Percentiles rank a stretch among this genome's conserved stretches.
Conservation (phyloP, 2,888 invertebrate genomes). For the Tenthredo livida region DNA sequence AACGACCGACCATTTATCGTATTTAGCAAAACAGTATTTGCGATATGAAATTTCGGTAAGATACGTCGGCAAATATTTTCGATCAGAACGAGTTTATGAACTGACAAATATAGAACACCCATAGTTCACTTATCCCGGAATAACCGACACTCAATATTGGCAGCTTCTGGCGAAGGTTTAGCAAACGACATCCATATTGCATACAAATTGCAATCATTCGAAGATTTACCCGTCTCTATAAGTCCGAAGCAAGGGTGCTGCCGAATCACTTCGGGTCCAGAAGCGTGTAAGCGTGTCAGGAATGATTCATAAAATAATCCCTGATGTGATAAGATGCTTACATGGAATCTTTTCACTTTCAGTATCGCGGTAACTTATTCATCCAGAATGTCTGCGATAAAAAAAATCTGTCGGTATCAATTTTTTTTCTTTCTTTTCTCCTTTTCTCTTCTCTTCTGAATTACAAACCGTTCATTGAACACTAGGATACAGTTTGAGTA, state of each 20-base stretch:
- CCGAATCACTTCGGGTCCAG: conserved; percentile 21
- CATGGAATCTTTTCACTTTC: neutral
- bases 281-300: conserved; percentile 20
- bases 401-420: neutral
- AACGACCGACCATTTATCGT: too few relatives aligned
- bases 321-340: neutral
- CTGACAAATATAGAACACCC: neutral
- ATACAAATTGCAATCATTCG: conserved; percentile 41
- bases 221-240: neutral
- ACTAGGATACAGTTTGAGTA: neutral
- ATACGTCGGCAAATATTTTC: neutral
- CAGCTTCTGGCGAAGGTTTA: neutral
- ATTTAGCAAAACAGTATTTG: too few relatives aligned
- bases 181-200: neutral
- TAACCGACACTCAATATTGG: conserved; percentile 18
- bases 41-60: too few relatives aligned
- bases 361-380: neutral
- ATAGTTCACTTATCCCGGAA: neutral
- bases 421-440: neutral
- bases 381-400: neutral
- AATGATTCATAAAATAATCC: conserved; percentile 39
- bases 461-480: neutral
- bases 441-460: neutral
- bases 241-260: conserved; percentile 7
- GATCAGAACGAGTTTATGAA: neutral